phyloP scores from a whole-genome alignment of 53 echinoderm and acorn worm species.

The Zoroaster sp. region DNA sequence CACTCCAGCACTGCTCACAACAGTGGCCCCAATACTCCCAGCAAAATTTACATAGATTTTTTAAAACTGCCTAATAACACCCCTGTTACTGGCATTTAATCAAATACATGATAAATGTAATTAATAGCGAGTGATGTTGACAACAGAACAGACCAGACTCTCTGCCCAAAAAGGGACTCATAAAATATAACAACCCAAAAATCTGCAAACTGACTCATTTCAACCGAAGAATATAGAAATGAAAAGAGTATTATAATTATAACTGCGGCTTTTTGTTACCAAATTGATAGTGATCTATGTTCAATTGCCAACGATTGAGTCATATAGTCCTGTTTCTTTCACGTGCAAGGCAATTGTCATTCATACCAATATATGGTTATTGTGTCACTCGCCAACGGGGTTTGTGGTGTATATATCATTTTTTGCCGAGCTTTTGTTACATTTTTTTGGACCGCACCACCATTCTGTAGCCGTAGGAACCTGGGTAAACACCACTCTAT shows the following conservation, averaged over 20 bases:
- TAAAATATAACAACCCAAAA: too few species aligned
- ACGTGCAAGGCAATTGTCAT: background rate
- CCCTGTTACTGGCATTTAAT: background rate
- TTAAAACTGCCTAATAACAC: too few species aligned
- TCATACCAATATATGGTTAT: background rate
- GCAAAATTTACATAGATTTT: too few species aligned
- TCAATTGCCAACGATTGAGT: constrained; percentile 35
- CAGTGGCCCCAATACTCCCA: too few species aligned
- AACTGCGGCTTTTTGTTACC: constrained; percentile 26
- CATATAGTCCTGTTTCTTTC: background rate
- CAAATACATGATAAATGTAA: background rate
- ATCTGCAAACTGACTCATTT: constrained; percentile 32
- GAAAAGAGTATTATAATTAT: constrained; percentile 20
- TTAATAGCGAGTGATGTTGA: background rate
- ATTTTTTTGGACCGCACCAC: constrained; percentile 7
- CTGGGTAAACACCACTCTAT: constrained; percentile 32
- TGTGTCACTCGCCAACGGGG: constrained; percentile 27
- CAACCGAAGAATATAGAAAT: background rate
- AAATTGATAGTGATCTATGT: constrained; percentile 29
- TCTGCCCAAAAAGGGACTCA: background rate
- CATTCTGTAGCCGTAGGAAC: constrained; percentile 3
- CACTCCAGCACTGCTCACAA: too few species aligned
- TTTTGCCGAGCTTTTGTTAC: constrained; percentile 39
- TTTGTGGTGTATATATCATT: constrained; percentile 30
- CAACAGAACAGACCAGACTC: background rate